These are phyloP conservation scores for Epirrita christyi DNA, from an alignment of 2,888 invertebrate species.

Conservation along the genomic window DNA sequence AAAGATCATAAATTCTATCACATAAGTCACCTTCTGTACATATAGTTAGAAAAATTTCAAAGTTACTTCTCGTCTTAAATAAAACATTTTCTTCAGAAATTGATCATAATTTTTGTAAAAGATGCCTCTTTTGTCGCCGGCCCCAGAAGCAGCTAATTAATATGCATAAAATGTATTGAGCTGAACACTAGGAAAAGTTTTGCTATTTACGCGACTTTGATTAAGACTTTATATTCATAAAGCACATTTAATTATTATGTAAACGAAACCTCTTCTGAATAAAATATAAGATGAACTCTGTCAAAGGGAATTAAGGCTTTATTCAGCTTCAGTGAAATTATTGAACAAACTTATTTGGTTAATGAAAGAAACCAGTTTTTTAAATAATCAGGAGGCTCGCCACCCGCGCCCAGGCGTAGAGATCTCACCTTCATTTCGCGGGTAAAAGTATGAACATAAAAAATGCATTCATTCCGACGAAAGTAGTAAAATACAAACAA, in stretches of 20 bases:
- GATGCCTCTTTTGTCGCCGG: slow-evolving; percentile 45
- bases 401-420: slow-evolving; percentile 14
- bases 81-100: slow-evolving; percentile 20
- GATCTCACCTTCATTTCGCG: slow-evolving; percentile 48
- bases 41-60: slow-evolving; percentile 4
- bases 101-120: slow-evolving; percentile 41
- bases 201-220: slow-evolving; percentile 76
- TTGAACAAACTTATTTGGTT: slow-evolving; percentile 48
- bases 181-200: slow-evolving; percentile 76
- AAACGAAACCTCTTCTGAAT: slow-evolving; percentile 82
- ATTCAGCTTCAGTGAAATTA: slow-evolving; percentile 53
- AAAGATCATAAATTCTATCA: no score
- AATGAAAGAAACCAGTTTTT: slow-evolving; percentile 43
- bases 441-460: slow-evolving; percentile 57
- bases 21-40: no score
- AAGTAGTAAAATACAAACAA: slow-evolving; percentile 79
- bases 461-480: slow-evolving; percentile 71
- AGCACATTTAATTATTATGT: slow-evolving; percentile 83
- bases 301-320: slow-evolving; percentile 76
- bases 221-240: slow-evolving; percentile 81
- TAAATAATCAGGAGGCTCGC: slow-evolving; percentile 38
- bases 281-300: slow-evolving; percentile 76
- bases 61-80: slow-evolving; percentile 5
- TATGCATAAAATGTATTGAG: slow-evolving; percentile 78
- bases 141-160: slow-evolving; percentile 58